Evolutionary conservation across 2,797 vertebrate species (phyloP), one percentile per base, ranked within the genome.

Genomic region (Tapera naevia): DNA sequence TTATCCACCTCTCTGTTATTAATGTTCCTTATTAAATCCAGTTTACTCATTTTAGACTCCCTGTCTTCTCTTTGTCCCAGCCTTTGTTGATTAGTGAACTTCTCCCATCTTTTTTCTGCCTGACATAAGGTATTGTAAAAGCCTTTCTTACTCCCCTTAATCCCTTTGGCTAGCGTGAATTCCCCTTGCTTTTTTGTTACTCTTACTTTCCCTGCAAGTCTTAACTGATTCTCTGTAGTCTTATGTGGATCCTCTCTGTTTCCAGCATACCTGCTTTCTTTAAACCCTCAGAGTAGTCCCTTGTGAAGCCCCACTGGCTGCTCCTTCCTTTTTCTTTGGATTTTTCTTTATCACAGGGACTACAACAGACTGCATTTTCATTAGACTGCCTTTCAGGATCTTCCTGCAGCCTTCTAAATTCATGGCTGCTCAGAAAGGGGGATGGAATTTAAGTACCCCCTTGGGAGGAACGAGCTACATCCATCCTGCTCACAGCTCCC

Each of bases 101-200:
- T 94, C 84, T 94, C 95, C 94, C 73, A 74, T 97, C 76, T 75
- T 71, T 76, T 80, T 93, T 91, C 93, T 86, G 78, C 74, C 93
- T 94, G 91, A 95, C 94, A 90, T 86, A 17, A 93, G 83, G 84
- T 80, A 64, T 95, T 97, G 48, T 91, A 89, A 95, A 97, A 93
- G 46, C 72, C 85, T 91, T 88, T 96, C 89, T 90, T 94, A 91
- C 86, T 91, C 56, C 80, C 35, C 48, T 94, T 83, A 94, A 88
- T 95, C 84, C 93, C 81, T 94, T 93, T 97, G 92, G 75, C 72
- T 93, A 89, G 65, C 7, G 0, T 94, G 91, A 95, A 93, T 86
- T 94, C 75, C 50, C 41, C n/a, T 71, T 96, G 62, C 67, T 96
- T 95, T 96, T 71, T 93, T 82, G 37, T 91, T 96, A 19, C 89